Conservation (phyloP, 2,797 vertebrate genomes). For the Parauchenoglanis punctatus region DNA sequence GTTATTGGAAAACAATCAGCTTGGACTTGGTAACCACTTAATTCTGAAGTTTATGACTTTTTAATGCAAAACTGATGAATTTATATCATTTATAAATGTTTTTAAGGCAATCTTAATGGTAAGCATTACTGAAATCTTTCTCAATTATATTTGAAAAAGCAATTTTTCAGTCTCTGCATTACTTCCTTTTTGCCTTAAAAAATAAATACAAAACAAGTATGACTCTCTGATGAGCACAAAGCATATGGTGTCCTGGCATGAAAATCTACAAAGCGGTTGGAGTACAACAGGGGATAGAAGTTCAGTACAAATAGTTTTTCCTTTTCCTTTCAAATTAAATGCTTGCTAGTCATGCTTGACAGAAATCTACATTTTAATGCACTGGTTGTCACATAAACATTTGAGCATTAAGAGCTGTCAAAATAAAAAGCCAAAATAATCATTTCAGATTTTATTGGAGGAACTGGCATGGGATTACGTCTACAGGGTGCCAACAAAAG, state of each 20-base stretch:
- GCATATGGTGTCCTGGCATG: conserved; percentile 9
- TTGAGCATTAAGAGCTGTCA: background rate
- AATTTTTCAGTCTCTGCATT: background rate
- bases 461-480: background rate
- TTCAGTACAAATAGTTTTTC: conserved; percentile 9
- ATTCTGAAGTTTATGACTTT: background rate
- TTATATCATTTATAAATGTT: background rate
- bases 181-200: background rate
- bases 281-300: conserved; percentile 23
- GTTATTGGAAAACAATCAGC: background rate
- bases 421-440: background rate
- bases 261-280: background rate
- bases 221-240: background rate
- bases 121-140: background rate
- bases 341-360: conserved; percentile 9
- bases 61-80: background rate
- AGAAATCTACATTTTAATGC: conserved; percentile 17
- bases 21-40: background rate
- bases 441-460: background rate
- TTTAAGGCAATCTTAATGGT: background rate
- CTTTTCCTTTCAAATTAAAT: conserved; percentile 16
- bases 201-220: background rate
- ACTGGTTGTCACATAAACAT: conserved; percentile 14
- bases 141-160: background rate
- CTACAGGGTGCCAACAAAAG: background rate